Evolutionary conservation across 2,888 invertebrate genomes (phyloP), one percentile per base, ranked within the genome.

Genomic region (Plagodis dolabraria): DNA sequence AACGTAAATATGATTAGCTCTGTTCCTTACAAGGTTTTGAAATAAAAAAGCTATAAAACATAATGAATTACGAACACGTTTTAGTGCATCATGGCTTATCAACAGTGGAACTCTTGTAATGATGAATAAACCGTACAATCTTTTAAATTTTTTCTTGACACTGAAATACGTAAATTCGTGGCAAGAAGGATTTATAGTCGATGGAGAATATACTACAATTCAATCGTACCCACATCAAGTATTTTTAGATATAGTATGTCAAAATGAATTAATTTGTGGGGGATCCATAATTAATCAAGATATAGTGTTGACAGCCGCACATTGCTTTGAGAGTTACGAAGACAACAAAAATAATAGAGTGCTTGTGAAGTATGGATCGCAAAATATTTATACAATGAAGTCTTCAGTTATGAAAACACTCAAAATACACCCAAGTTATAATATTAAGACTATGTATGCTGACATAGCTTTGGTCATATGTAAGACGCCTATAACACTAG

Each of bases 221-320:
- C 2, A 7, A n/a, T 5, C 5, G 6, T 52, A 55, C 12, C 60
- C 60, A 6, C 55, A 60, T 33, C 51, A 51, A 33, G 48, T 60
- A 0, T 40, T 36, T 36, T 35, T 60, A 40, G 52, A 60, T 9
- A 49, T 64, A 34, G 22, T 2, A 12, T 8, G 34, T n/a, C 8
- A 10, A 0, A 42, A 47, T 0, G 43, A 51, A 0, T 67, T n/a
- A 7, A 42, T 65, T 6, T 79, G 78, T 53, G 75, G 76, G 0
- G 69, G 70, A 0, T 75, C 77, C 0, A 61, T 79, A 2, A 35
- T 79, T 1, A 75, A 67, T 5, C 69, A 74, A 6, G 40, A 12
- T 5, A 47, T 74, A 0, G 47, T 71, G 0, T 22, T 77, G 7
- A 72, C 75, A 0, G 77, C 76, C 0, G 76, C 65, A 0, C 76